phyloP scores from a whole-genome alignment of 2,888 invertebrate genomes.

The Gastracanthus pulcherrimus region DNA sequence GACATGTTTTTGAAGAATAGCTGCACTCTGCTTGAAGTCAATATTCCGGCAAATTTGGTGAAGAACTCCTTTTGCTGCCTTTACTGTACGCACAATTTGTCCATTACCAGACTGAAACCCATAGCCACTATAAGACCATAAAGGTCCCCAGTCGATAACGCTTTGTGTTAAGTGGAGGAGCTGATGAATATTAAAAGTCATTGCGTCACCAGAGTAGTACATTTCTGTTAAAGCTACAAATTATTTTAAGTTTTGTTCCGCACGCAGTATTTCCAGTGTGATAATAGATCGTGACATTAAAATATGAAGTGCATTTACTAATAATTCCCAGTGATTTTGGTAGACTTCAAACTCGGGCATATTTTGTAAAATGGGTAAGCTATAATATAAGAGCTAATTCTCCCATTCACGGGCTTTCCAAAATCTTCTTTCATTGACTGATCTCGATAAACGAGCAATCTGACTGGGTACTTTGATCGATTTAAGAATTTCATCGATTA shows the following conservation, averaged over 20 bases:
- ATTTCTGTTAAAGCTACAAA: background rate
- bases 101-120: conserved; percentile 4
- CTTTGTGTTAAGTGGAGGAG: background rate
- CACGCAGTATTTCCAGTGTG: background rate
- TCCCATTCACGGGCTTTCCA: too few species aligned
- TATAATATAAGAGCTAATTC: too few species aligned
- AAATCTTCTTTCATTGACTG: conserved; percentile 35
- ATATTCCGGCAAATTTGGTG: conserved; percentile 7
- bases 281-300: background rate
- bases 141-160: conserved; percentile 1
- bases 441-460: conserved; percentile 38
- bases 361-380: background rate
- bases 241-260: background rate
- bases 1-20: background rate
- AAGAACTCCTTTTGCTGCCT: conserved; percentile 1
- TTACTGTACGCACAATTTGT: background rate
- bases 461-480: conserved; percentile 33
- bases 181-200: conserved; percentile 19
- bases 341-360: background rate
- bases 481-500: conserved; percentile 18
- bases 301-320: background rate
- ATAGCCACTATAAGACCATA: conserved; percentile 13
- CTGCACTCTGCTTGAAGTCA: background rate
- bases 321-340: background rate
- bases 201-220: background rate